Evolutionary conservation across 2,113 vertebrate genomes (phyloP).

Genomic region (Lutjanus erythropterus): DNA sequence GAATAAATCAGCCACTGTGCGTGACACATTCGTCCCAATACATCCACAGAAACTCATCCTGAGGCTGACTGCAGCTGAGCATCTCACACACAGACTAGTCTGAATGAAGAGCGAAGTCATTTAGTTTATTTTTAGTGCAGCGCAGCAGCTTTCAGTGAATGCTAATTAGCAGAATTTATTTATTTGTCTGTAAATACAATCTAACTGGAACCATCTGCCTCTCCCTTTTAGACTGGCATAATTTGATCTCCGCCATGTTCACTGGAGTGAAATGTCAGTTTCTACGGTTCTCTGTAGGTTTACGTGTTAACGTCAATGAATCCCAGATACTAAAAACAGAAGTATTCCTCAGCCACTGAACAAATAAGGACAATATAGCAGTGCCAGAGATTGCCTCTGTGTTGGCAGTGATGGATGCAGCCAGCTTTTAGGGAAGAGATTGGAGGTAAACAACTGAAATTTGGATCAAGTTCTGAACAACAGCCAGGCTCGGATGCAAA

Average conservation of each 20-base stretch:
- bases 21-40: slow-evolving; percentile 15
- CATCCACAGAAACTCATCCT: slow-evolving; percentile 7
- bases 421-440: slow-evolving; percentile 4
- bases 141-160: slow-evolving; percentile 1
- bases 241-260: background rate
- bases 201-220: background rate
- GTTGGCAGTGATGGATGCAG: slow-evolving; percentile 28
- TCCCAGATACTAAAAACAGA: accelerated
- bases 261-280: background rate
- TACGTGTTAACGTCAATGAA: background rate
- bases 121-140: slow-evolving; percentile 25
- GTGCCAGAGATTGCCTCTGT: background rate
- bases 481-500: too few relatives aligned
- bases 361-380: background rate
- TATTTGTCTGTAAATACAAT: background rate
- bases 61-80: slow-evolving; percentile 3
- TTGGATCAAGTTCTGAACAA: background rate
- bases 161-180: slow-evolving; percentile 11
- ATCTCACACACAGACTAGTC: background rate
- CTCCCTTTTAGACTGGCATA: background rate
- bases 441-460: background rate
- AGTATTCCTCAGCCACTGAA: background rate
- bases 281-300: background rate
- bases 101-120: background rate
- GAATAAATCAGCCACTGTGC: slow-evolving; percentile 40